These are phyloP conservation scores for Callopanchax toddi DNA, from an alignment of 2,113 vertebrate genomes.

Conservation along the genomic window DNA sequence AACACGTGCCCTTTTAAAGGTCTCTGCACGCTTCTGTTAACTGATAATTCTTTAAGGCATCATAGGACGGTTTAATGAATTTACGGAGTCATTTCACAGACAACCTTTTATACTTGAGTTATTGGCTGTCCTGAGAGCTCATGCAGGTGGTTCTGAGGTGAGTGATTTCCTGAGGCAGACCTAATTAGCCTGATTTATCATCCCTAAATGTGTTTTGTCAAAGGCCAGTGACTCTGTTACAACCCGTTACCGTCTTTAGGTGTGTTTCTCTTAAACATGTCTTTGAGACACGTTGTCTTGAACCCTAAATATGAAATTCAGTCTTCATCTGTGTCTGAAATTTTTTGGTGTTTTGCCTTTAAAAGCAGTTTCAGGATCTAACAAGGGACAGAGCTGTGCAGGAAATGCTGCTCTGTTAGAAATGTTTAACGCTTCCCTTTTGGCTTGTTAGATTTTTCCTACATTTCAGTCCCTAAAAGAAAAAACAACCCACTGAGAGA, in stretches of 20 bases:
- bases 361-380: background rate
- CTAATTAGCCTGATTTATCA: slow-evolving; percentile 60
- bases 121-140: slow-evolving; percentile 18
- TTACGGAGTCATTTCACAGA: slow-evolving; percentile 32
- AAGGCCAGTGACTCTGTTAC: slow-evolving; percentile 56
- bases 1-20: slow-evolving; percentile 13
- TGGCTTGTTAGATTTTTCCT: slow-evolving; percentile 11
- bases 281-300: background rate
- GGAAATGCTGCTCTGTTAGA: slow-evolving; percentile 24
- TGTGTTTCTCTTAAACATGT: slow-evolving; percentile 29
- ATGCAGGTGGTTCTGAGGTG: slow-evolving; percentile 45
- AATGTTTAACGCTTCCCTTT: slow-evolving; percentile 37
- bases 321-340: background rate
- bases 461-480: slow-evolving; percentile 1
- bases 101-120: slow-evolving; percentile 23
- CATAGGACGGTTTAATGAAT: slow-evolving; percentile 17
- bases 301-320: background rate
- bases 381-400: slow-evolving; percentile 1
- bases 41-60: slow-evolving; percentile 29
- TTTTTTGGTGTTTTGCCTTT: background rate
- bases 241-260: slow-evolving; percentile 41
- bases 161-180: slow-evolving; percentile 44
- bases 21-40: slow-evolving; percentile 15
- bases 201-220: slow-evolving; percentile 55
- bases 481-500: slow-evolving; percentile 13